Evolutionary conservation across 2,797 vertebrate genomes (phyloP), one percentile per base, ranked within the genome.

Genomic region (Pseudochirops corinnae): DNA sequence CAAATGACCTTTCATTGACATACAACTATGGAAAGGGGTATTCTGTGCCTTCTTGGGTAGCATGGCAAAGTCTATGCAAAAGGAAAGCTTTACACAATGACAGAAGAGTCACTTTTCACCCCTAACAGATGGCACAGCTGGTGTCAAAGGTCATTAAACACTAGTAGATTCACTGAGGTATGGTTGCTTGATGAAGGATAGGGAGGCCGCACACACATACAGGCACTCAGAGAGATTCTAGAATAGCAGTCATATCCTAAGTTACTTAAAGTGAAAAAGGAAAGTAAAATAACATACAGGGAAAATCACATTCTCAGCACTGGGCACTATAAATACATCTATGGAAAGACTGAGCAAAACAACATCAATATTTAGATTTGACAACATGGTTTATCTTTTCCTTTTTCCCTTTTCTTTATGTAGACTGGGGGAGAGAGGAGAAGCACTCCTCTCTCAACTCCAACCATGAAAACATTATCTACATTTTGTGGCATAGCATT

Each of bases 161-260:
- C 90, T 94, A 97, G 60, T 28, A 95, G 96, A 93, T 95, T 53
- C 50, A 82, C 92, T 95, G 62, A 94, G 93, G 95, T 95, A 97
- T 92, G 56, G 96, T 95, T 52, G 96, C 96, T 98, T 95, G 62
- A 93, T 96, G 94, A 92, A 96, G 46, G 56, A 96, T 5, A 94
- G 60, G 93, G 82, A 92, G 95, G 56, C 95, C 95, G 93, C 12
- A 95, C 28, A 90, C n/a, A 95, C 33, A 95, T 53, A 97, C 39
- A 18, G 93, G 95, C 50, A 97, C 21, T 93, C 0, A 90, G 13
- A 91, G 3, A 95, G 55, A 46, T 60, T 33, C 94, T 96, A 96
- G 91, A 95, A 97, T 94, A 97, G 56, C 0, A 0, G 24, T n/a
- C 62, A 90, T 94, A 28, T 74, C 53, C 56, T 97, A 56, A 33